These are phyloP conservation scores for Bombus picipes DNA, from an alignment of 1,140 invertebrate genomes.

Conservation along the genomic window DNA sequence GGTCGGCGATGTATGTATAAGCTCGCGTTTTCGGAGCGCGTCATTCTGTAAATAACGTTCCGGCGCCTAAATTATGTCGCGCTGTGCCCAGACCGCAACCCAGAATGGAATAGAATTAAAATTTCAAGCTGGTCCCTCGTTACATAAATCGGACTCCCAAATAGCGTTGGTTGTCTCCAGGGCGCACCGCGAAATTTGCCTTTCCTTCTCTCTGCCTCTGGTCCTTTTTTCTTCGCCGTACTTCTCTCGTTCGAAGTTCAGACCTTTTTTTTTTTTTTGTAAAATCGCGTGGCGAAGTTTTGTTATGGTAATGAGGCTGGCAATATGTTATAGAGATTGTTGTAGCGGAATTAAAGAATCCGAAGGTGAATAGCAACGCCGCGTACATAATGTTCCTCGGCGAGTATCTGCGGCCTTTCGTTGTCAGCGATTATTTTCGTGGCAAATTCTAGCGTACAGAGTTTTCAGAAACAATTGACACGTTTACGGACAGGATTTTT, in stretches of 20 bases:
- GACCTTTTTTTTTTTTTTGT: too few relatives aligned
- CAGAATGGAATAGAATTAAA: slow-evolving; percentile 10
- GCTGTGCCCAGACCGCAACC: background rate
- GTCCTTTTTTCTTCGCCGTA: too few relatives aligned
- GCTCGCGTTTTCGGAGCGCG: background rate
- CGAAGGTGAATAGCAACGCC: background rate
- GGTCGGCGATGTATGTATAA: background rate
- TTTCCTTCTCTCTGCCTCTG: background rate
- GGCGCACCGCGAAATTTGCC: background rate
- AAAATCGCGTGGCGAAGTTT: background rate
- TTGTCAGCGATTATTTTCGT: too few relatives aligned
- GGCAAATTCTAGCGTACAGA: too few relatives aligned
- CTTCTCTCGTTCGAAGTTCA: background rate
- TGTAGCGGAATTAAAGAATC: background rate
- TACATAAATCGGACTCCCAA: slow-evolving; percentile 23
- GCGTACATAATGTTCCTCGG: too few relatives aligned
- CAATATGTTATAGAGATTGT: background rate
- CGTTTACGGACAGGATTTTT: too few relatives aligned
- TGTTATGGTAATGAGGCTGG: slow-evolving; percentile 4
- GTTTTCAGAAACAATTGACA: too few relatives aligned
- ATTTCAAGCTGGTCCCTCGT: slow-evolving; percentile 23
- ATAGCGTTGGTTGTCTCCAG: slow-evolving; percentile 14
- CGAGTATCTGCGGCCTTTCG: too few relatives aligned
- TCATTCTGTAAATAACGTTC: slow-evolving; percentile 16
- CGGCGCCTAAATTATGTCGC: slow-evolving; percentile 4